Percentiles rank a stretch among this genome's conserved stretches.
These are phyloP conservation scores for Premnoplex brunnescens DNA, from an alignment of 2,797 vertebrate genomes.

Conservation along the genomic window DNA sequence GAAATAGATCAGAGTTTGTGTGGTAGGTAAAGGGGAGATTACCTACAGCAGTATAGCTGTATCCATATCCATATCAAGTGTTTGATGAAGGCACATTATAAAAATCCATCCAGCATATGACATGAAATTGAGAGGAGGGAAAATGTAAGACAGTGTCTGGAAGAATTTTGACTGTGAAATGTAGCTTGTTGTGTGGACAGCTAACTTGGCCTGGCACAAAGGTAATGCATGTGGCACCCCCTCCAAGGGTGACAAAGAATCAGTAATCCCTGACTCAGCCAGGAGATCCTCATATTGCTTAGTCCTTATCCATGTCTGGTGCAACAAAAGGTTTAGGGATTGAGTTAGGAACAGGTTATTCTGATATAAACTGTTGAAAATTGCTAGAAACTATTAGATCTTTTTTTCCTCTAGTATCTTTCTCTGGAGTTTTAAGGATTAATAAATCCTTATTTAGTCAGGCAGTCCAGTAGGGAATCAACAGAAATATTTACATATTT, in stretches of 20 bases:
- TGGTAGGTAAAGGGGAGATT: not conserved
- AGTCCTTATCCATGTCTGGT: not conserved
- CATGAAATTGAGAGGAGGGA: not conserved
- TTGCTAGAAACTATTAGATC: not conserved
- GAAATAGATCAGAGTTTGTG: not conserved
- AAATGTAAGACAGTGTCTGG: not conserved
- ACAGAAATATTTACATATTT: not conserved
- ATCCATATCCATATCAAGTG: not conserved
- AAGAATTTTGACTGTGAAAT: not conserved
- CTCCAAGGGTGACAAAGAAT: not conserved
- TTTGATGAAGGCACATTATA: not conserved
- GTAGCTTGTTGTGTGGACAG: not conserved
- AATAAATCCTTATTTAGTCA: not conserved
- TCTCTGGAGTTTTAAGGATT: not conserved
- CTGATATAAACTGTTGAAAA: not conserved
- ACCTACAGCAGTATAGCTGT: not conserved
- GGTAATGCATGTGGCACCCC: fast-evolving
- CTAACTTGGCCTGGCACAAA: not conserved
- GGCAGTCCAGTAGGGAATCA: not conserved
- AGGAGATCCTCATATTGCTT: not conserved
- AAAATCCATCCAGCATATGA: not conserved
- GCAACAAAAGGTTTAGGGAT: not conserved
- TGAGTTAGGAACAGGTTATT: not conserved
- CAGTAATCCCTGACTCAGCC: not conserved
- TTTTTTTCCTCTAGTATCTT: not conserved